phyloP scores from a whole-genome alignment of 30 jellyfish, hydroid and myxozoan genomes.

The Cassiopea xamachana region DNA sequence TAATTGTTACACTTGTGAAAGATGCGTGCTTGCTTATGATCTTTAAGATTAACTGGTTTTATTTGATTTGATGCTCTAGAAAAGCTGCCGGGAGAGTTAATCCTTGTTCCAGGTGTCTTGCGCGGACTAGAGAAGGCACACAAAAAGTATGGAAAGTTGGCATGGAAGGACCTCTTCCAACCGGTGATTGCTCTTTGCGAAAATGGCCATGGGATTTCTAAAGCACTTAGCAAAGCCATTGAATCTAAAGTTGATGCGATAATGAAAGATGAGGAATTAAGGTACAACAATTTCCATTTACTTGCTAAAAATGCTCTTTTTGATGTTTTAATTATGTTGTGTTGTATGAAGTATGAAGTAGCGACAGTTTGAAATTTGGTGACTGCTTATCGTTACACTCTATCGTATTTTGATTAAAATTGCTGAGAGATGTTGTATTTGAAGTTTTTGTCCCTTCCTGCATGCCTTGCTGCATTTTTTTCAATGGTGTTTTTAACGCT shows the following conservation, averaged over 20 bases:
- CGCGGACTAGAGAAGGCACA: slow-evolving; percentile 94
- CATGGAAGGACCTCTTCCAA: slow-evolving; percentile 83
- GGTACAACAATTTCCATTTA: slow-evolving; percentile 24
- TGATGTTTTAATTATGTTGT: not conserved
- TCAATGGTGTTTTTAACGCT: no score
- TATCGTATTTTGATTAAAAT: no score
- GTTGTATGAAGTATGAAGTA: no score
- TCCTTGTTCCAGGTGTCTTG: slow-evolving; percentile 96
- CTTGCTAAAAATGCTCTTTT: not conserved
- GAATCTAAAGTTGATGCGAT: slow-evolving; percentile 72
- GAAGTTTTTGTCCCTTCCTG: no score
- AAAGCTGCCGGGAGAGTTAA: slow-evolving; percentile 88
- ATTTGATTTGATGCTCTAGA: slow-evolving; percentile 19
- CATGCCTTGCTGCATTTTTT: no score
- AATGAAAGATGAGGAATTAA: slow-evolving; percentile 64
- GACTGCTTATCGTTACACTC: no score
- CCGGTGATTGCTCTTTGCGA: slow-evolving; percentile 85
- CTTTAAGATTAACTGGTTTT: no score
- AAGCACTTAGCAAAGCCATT: slow-evolving; percentile 81
- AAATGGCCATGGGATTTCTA: slow-evolving; percentile 78
- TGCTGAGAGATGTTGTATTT: no score
- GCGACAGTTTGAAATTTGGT: no score
- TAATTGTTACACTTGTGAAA: no score
- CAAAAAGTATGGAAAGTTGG: slow-evolving; percentile 79
- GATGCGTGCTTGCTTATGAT: no score